A percentile compares a stretch with the other conserved stretches of the same genome.
These are phyloP conservation scores for Drosophila cardini DNA, from an alignment of 1,140 invertebrate species.

Conservation along the genomic window DNA sequence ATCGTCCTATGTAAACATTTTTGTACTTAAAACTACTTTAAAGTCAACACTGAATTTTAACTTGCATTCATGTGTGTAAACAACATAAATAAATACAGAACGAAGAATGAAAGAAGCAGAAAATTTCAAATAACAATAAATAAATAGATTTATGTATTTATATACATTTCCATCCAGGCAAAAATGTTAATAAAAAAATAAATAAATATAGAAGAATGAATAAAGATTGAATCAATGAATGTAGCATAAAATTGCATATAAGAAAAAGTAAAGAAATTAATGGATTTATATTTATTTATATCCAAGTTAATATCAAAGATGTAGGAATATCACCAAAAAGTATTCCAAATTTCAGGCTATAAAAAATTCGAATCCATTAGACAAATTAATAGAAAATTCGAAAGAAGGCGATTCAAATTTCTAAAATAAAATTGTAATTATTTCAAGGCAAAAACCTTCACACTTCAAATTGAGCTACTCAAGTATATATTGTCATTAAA, in stretches of 20 bases:
- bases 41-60: constrained; percentile 14
- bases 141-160: not conserved
- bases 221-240: too few relatives aligned
- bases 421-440: not conserved
- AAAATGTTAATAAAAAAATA: not conserved
- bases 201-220: not conserved
- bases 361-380: too few relatives aligned
- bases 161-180: not conserved
- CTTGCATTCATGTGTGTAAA: constrained; percentile 7
- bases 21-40: not conserved
- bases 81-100: constrained; percentile 1
- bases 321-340: too few relatives aligned
- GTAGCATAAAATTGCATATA: not conserved
- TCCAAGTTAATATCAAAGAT: too few relatives aligned
- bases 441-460: not conserved
- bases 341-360: too few relatives aligned
- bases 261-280: too few relatives aligned
- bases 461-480: constrained; percentile 6
- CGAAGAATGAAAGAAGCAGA: too few relatives aligned
- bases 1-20: constrained; percentile 8
- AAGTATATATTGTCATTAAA: constrained; percentile 45
- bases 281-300: too few relatives aligned
- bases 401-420: not conserved
- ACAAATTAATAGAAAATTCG: not conserved
- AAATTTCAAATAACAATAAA: constrained; percentile 4